Base-by-base conservation (phyloP, 2,888 invertebrate species). In the Mimumesa dahlbomi region DNA sequence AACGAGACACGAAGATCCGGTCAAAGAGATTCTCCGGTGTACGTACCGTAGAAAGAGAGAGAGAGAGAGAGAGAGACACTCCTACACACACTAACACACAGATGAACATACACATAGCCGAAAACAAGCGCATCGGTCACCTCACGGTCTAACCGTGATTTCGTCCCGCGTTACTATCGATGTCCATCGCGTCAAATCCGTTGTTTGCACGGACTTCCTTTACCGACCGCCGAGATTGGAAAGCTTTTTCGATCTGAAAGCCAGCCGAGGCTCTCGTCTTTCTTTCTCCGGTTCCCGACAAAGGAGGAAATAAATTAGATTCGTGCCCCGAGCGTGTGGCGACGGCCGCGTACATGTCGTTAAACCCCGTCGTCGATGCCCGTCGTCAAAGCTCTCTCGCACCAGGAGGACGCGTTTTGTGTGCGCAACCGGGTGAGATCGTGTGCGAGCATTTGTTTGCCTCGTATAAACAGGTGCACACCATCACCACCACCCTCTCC, bases 211-310 rank as follows among this genome's bases (percentile, higher is more conserved):
- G n/a, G 57, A 21, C 71, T 70, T 76, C 75, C 78, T 83, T 82
- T 81, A 77, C 73, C 56, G 48, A n/a, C n/a, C n/a, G n/a, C n/a
- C 66, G 59, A 77, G 77, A 81, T 81, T 79, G 78, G 75, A 78
- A 79, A 81, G 75, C 74, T 73, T 73, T 71, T 71, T 71, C 59
- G 59, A 71, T 65, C 65, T 70, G 50, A 71, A 73, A 66, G 61
- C 62, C 25, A 7, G 25, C 7, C 25, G 25, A 5, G 3, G 4
- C 25, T 25, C 25, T 7, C 25, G 25, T 57, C n/a, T n/a, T 40
- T 66, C 43, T 68, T 70, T 29, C 52, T 45, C 50, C 13, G 7
- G 11, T 62, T 54, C 11, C 38, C 57, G 22, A 50, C 52, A 59
- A 52, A 53, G 59, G 65, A 59, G 74, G 48, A 77, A 63, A 76